Base-by-base conservation (phyloP, 2,888 invertebrate species). In the Lasioglossum pauxillum region DNA sequence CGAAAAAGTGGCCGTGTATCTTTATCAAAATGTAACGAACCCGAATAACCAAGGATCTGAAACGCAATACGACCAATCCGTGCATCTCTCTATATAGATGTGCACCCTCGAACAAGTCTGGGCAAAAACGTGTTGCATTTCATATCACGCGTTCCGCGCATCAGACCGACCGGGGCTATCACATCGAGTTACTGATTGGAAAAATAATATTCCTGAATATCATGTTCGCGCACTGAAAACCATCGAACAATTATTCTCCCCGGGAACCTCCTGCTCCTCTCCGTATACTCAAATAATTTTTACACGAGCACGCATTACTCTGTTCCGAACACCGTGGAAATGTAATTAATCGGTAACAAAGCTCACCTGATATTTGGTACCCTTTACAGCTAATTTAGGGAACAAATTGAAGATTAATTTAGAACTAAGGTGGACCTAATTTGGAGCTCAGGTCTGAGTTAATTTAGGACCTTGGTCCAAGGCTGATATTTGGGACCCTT, bases 131-230 rank as follows among this genome's bases (percentile, higher is more conserved):
- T n/a, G 69, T 69, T 69, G n/a, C 38, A 23, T 69, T 69, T 41
- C 38, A 38, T 41, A 41, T 41, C 5, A 23, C 38, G 69, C 12
- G 23, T 41, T 10, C 23, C 23, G 19, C 23, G 35, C 67, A 35
- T 38, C 69, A 4, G 38, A 3, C 41, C 41, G 1, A 8, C 7
- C n/a, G 35, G 4, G 8, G 69, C n/a, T 12, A n/a, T 69, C 69
- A 69, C 69, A 38, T 69, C 41, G 41, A 69, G 41, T 41, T 69
- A 69, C 69, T n/a, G 69, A 38, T 69, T 69, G 69, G 69, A 69
- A 69, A 69, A 69, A 69, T 69, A 69, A 35, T 69, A 69, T 69
- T 69, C 69, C 41, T 38, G 69, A 69, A 69, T 69, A 69, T 38
- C 69, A 67, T 67, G 69, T 35, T 38, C 38, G 12, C 69, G 67